Percentiles rank a stretch among this genome's conserved stretches.
These are phyloP conservation scores for Vicugna pacos DNA, from an alignment of 2,113 vertebrate genomes.

Conservation along the genomic window DNA sequence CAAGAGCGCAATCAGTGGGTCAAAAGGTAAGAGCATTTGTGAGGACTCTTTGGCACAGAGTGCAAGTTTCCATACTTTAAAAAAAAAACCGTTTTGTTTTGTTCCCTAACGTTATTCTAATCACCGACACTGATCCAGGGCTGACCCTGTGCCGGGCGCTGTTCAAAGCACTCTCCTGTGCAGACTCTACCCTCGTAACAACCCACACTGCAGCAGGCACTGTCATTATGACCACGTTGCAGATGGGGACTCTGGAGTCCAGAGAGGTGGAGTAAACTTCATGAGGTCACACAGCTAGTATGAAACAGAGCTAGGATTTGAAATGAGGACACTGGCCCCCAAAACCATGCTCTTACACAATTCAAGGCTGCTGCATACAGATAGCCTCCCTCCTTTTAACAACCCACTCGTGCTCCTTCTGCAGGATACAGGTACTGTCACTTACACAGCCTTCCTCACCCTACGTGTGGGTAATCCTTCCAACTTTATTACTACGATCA, in stretches of 20 bases:
- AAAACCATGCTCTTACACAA: background rate
- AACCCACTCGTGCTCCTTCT: accelerated
- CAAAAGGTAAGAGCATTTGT: background rate
- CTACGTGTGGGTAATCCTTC: accelerated
- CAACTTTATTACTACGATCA: no score
- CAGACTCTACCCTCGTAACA: background rate
- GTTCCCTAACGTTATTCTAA: background rate
- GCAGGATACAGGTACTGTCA: accelerated
- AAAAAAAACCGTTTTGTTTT: background rate
- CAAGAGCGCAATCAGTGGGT: background rate
- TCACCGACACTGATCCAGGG: accelerated
- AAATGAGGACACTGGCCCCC: background rate
- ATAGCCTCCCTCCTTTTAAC: accelerated
- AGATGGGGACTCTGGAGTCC: background rate
- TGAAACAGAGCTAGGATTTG: background rate
- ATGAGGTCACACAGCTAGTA: background rate
- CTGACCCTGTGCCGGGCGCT: background rate
- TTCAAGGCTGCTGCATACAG: no score
- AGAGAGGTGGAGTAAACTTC: background rate
- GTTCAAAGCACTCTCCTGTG: no score
- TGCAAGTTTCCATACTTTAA: background rate
- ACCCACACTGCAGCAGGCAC: background rate
- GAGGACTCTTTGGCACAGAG: background rate
- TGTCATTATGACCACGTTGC: accelerated
- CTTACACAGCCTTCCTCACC: no score